Base-by-base conservation (phyloP, 1,140 invertebrate species). In the Batillaria attramentaria region DNA sequence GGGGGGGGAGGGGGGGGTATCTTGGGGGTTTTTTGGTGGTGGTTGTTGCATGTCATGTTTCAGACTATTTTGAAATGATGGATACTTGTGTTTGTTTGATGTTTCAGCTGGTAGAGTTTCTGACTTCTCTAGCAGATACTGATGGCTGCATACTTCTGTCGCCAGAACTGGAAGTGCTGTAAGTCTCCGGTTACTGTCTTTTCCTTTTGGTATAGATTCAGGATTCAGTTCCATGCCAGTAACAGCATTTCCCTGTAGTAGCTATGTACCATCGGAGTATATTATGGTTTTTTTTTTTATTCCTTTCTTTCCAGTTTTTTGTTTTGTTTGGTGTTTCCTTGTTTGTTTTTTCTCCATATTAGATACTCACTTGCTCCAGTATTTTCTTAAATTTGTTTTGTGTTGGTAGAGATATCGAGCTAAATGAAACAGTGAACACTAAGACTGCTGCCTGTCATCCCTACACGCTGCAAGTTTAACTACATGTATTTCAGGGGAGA, bases 31-130 rank as follows among this genome's bases (percentile, higher is more conserved):
- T 70, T 3, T 16, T 24, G 24, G 31, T 35, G 33, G 8, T 20
- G 35, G 20, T 57, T 20, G n/a, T 24, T 54, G 46, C 42, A 33
- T 50, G 28, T 46, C n/a, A 3, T n/a, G 42, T 31, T 3, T 33
- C 3, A 28, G 42, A 16, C n/a, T 73, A 18, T 60, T 0, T 60
- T 8, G 39, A 20, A 35, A 37, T 70, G 37, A 28, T n/a, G 3
- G 24, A 5, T 39, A n/a, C n/a, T 3, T 42, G 4, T 70, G 41
- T 41, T 13, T 18, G 31, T 42, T 13, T 73, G 46, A 33, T 43
- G 18, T 54, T 54, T 72, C 50, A 74, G 72, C 41, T 74, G 39
- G 20, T 8, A 31, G 54, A 24, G n/a, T 35, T 74, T 5, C 33
- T 74, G 16, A 18, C 16, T 13, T n/a, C 0, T 0, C 35, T 74